Evolutionary conservation across 2,888 invertebrate genomes (phyloP).

Genomic region (Andrena bicolor): DNA sequence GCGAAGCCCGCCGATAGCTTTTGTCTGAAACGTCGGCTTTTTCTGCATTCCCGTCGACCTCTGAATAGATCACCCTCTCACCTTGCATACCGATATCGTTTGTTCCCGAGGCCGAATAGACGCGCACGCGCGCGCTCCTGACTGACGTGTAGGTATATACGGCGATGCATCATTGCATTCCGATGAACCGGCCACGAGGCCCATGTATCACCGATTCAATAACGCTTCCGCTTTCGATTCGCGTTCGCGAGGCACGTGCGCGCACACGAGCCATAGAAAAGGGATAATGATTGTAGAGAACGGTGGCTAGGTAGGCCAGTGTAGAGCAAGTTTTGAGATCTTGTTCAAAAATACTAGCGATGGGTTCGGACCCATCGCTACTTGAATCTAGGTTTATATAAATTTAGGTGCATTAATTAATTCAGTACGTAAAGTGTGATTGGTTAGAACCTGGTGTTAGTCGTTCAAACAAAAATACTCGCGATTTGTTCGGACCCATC

Average conservation of each 20-base stretch:
- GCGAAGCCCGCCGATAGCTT: slow-evolving; percentile 34
- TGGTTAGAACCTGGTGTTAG: too few species aligned
- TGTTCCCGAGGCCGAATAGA: slow-evolving; percentile 35
- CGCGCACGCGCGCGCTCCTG: not conserved
- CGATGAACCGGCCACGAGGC: slow-evolving; percentile 58
- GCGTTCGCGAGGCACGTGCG: slow-evolving; percentile 27
- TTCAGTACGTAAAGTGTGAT: too few species aligned
- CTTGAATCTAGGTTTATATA: too few species aligned
- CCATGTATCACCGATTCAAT: slow-evolving; percentile 54
- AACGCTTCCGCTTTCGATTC: slow-evolving; percentile 56
- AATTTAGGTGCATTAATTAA: too few species aligned
- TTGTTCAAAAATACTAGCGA: too few species aligned
- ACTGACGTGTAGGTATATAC: slow-evolving; percentile 6
- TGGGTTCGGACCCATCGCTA: too few species aligned
- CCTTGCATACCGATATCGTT: slow-evolving; percentile 60
- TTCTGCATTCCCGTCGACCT: slow-evolving; percentile 42
- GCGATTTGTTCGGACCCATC: too few species aligned
- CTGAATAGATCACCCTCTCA: slow-evolving; percentile 46
- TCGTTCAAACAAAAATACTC: too few species aligned
- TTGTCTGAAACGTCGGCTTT: slow-evolving; percentile 54
- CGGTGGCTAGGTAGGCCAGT: not conserved
- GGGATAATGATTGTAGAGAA: not conserved
- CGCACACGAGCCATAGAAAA: not conserved
- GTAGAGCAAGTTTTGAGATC: not conserved
- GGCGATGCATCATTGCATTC: slow-evolving; percentile 65